phyloP scores from a whole-genome alignment of 2,797 vertebrate genomes.

The Sebastes baramenuke region DNA sequence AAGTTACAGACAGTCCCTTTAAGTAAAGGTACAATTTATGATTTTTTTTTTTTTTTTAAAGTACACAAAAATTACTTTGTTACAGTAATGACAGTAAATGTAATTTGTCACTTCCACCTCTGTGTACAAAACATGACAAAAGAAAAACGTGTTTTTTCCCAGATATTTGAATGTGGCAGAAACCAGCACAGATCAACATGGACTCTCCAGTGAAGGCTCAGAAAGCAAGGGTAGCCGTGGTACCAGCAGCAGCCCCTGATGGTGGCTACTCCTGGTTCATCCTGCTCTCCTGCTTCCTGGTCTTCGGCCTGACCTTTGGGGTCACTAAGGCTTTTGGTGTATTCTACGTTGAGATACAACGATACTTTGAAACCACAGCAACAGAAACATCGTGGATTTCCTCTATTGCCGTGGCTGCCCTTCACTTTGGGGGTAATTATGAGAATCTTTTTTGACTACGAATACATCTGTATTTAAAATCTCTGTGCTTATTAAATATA shows the following conservation, averaged over 20 bases:
- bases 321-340: constrained; percentile 77
- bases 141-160: neutral
- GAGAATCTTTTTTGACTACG: neutral
- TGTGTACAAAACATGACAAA: neutral
- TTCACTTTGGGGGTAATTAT: constrained; percentile 70
- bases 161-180: neutral
- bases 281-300: constrained; percentile 71
- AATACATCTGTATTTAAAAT: neutral
- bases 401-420: constrained; percentile 69
- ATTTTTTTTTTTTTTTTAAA: neutral
- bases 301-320: constrained; percentile 75
- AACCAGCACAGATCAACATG: constrained; percentile 30
- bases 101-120: neutral
- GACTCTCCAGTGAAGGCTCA: constrained; percentile 30
- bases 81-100: neutral
- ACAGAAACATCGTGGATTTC: constrained; percentile 77
- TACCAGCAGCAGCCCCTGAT: constrained; percentile 31
- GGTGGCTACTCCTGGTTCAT: constrained; percentile 74
- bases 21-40: neutral
- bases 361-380: constrained; percentile 71
- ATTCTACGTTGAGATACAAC: constrained; percentile 73
- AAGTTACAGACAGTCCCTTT: too few relatives aligned
- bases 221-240: neutral
- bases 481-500: neutral
- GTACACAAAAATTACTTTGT: neutral